These are phyloP conservation scores for Torymus auratus DNA, from an alignment of 2,888 invertebrate genomes.

Conservation along the genomic window DNA sequence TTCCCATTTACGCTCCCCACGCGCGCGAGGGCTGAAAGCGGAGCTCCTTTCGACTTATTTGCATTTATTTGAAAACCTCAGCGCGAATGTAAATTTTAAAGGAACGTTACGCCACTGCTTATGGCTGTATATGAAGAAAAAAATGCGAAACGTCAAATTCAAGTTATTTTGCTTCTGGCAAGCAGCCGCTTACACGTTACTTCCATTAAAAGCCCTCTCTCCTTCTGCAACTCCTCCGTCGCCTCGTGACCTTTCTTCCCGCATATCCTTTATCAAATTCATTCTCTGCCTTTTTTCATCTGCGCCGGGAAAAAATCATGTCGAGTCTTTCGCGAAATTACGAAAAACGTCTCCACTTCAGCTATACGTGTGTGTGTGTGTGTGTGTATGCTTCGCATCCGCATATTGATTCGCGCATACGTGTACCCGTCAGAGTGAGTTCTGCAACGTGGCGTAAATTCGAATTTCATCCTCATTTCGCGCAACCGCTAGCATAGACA, in stretches of 20 bases:
- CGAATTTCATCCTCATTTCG: constrained; percentile 34
- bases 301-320: no score
- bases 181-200: background rate
- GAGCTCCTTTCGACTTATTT: constrained; percentile 33
- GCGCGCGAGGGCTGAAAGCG: no score
- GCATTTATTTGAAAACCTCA: constrained; percentile 44
- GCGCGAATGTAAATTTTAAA: constrained; percentile 15
- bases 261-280: background rate
- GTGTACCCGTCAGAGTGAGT: no score
- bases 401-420: no score
- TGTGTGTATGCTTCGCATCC: no score
- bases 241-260: background rate
- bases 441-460: background rate
- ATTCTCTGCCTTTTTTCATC: background rate
- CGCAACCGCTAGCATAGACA: background rate
- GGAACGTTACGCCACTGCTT: constrained; percentile 7
- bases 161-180: constrained; percentile 8
- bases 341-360: no score
- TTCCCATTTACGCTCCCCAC: constrained; percentile 25
- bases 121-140: background rate
- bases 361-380: no score
- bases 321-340: no score
- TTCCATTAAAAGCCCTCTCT: background rate
- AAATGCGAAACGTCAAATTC: background rate
- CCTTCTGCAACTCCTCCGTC: background rate